phyloP scores from a whole-genome alignment of 1,140 invertebrate species.

The Acromyrmex echinatior region DNA sequence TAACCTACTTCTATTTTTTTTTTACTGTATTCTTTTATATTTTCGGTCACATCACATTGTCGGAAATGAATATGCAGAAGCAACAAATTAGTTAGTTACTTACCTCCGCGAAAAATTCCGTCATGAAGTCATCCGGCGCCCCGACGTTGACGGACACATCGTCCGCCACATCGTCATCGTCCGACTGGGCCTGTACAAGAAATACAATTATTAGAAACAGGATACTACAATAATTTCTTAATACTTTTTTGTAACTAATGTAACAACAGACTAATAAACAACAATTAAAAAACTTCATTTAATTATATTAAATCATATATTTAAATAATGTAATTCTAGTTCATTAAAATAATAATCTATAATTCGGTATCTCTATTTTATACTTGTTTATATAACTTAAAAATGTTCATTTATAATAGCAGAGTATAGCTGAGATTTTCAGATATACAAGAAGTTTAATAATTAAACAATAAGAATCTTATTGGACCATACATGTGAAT shows the following conservation, averaged over 20 bases:
- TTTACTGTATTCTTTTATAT: constrained; percentile 10
- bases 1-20: constrained; percentile 54
- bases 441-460: background rate
- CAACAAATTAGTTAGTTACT: constrained; percentile 78
- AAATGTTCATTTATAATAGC: background rate
- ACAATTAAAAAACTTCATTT: no score
- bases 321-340: no score
- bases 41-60: background rate
- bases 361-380: no score
- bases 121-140: constrained; percentile 96
- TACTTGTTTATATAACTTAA: no score
- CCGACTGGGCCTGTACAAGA: constrained; percentile 93
- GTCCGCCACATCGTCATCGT: constrained; percentile 97
- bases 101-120: constrained; percentile 99
- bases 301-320: no score
- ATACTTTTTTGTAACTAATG: no score
- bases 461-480: no score
- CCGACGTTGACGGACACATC: constrained; percentile 97
- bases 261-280: no score
- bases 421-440: background rate
- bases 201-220: constrained; percentile 35
- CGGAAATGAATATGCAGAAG: background rate
- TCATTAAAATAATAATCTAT: no score
- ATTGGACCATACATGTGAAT: no score
- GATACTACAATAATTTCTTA: background rate